These are phyloP conservation scores for Paraescarpia echinospica DNA, from an alignment of 1,140 invertebrate species.

Conservation along the genomic window DNA sequence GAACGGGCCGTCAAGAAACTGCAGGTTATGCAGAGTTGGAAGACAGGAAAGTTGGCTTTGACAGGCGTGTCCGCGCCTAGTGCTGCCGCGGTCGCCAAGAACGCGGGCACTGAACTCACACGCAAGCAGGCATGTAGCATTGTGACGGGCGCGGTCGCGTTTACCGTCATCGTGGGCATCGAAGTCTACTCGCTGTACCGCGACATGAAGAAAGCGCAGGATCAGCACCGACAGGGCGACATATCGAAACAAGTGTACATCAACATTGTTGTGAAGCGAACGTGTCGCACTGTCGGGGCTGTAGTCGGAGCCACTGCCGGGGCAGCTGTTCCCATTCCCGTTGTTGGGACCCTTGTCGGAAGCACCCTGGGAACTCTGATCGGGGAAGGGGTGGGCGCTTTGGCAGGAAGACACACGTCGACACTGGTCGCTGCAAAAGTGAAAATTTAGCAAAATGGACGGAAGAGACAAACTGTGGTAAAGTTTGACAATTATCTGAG, in stretches of 20 bases:
- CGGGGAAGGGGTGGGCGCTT: not conserved
- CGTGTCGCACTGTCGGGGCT: not conserved
- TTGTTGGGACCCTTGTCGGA: constrained; percentile 19
- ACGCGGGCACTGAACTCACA: not conserved
- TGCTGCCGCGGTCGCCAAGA: not conserved
- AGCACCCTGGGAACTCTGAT: constrained; percentile 11
- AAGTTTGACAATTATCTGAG: not conserved
- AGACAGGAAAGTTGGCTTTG: not conserved
- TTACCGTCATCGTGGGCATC: not conserved
- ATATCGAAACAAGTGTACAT: not conserved
- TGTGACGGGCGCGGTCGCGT: not conserved
- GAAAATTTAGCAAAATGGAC: not conserved
- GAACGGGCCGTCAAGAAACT: not conserved
- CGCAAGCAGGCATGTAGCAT: not conserved
- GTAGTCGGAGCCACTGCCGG: not conserved
- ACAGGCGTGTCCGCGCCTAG: not conserved
- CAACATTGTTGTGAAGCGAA: not conserved
- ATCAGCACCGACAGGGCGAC: not conserved
- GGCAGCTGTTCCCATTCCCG: constrained; percentile 11
- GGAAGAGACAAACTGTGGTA: not conserved
- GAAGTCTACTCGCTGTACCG: not conserved
- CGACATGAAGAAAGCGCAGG: not conserved
- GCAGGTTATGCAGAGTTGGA: not conserved
- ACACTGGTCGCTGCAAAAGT: not conserved
- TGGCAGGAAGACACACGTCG: not conserved